Base-by-base conservation (phyloP, 23 tunicate species). In the Phallusia fumigata region DNA sequence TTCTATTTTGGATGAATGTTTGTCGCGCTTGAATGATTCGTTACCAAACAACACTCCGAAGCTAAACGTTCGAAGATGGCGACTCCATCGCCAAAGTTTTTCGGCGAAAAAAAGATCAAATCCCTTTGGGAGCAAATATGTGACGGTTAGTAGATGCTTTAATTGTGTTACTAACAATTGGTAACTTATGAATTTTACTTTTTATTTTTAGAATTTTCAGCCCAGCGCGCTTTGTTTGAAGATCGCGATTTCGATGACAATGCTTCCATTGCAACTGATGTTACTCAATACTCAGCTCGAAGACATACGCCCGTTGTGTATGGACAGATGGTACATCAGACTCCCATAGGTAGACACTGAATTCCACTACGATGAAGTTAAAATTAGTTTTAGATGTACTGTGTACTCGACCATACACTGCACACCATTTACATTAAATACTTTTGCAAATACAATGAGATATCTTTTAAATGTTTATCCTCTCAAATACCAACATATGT, bases 231-330 rank as follows among this genome's bases (percentile, higher is more conserved):
- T 0, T 65, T 52, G 22, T 83, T 78, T 77, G 97, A 88, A 65
- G 91, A 93, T 33, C 79, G 33, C 26, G 97, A 93, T 34, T 47
- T 88, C 65, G 90, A 93, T 35, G 97, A 93, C 28, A 80, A 83
- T 18, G 77, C 84, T 10, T 93, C 97, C 3, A 74, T 87, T 34
- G 80, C 90, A 30, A 93, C 97, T 34, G 97, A 93, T 73, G 83
- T 93, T 13, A 93, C 97, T 0, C 97, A 93, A 64, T 93, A 78
- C 80, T 93, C 97, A 33, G 92, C 91, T 0, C 77, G 97, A 0
- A 52, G 97, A 30, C 97, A 93, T 92, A 93, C 97, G 1, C 97
- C 97, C 0, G 82, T 93, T 10, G 97, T 93, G 24, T 93, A 88
- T 65, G 93, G 90, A 35, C 81, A 85, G 78, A 86, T 86, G 91